phyloP scores from a whole-genome alignment of 2,113 vertebrate genomes.

The Pheucticus melanocephalus region DNA sequence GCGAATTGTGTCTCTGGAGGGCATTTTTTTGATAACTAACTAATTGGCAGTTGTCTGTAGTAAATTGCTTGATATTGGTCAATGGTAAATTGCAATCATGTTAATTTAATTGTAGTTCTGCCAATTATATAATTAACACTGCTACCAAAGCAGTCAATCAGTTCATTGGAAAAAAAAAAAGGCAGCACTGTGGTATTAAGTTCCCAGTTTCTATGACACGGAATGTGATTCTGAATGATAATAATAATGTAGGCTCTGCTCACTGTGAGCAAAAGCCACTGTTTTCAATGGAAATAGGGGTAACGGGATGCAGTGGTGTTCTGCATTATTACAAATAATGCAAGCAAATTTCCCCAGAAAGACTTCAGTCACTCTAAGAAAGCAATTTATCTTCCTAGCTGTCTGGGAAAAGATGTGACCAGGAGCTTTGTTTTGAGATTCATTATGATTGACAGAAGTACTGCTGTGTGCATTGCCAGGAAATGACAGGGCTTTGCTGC shows the following conservation, averaged over 20 bases:
- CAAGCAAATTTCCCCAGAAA: background rate
- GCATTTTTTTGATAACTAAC: constrained; percentile 36
- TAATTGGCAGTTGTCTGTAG: constrained; percentile 62
- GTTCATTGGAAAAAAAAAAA: constrained; percentile 25
- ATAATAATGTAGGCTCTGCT: background rate
- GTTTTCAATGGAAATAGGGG: background rate
- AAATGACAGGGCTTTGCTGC: background rate
- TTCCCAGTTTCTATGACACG: background rate
- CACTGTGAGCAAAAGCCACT: background rate
- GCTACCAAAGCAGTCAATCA: constrained; percentile 17
- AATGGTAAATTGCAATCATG: constrained; percentile 46
- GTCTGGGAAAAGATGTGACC: background rate
- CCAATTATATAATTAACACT: constrained; percentile 28
- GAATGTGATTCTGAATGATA: constrained; percentile 20
- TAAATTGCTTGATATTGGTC: constrained; percentile 60
- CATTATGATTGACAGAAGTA: background rate
- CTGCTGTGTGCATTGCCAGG: background rate
- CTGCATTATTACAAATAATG: background rate
- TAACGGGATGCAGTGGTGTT: accelerated
- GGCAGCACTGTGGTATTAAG: background rate
- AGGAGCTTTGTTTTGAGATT: background rate
- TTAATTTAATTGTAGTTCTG: constrained; percentile 62
- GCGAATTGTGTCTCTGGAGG: constrained; percentile 19
- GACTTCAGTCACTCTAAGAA: background rate
- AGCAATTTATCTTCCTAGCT: background rate